Evolutionary conservation across 2,113 vertebrate species (phyloP), one percentile per base, ranked within the genome.

Genomic region (Rhombomys opimus): DNA sequence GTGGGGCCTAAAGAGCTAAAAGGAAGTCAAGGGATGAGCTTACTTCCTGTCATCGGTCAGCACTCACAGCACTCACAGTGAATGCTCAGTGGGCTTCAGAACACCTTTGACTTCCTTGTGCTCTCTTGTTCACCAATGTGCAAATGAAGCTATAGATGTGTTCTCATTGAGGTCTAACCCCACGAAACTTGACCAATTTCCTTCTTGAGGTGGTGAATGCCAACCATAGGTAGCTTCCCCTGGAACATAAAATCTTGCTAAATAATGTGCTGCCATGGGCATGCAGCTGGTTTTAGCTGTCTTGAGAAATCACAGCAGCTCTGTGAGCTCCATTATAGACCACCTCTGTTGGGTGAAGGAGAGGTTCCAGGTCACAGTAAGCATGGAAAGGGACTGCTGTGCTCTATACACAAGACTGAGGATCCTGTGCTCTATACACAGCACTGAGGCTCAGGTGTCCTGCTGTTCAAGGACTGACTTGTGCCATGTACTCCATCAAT

Each of bases 281-380:
- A 75, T 82, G 76, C 91, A 95, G 61, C 81, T 92, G 76, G 54
- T 63, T 41, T 73, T 70, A 14, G 22, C 35, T 85, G 41, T 35
- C 57, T 93, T 68, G 67, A 68, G 84, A 96, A 94, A 81, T 30
- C 75, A 86, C n/a, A 93, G 84, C 73, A 93, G 76, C 85, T 89
- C n/a, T 89, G 90, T 85, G 92, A 90, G 90, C 54, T 68, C 67
- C 46, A 65, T 89, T 57, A 90, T 59, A 94, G 94, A 81, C 59
- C 4, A 18, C 32, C n/a, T 59, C 6, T 0, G 68, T 93, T 46
- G n/a, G 59, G 67, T 91, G 84, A 88, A 93, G 20, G 18, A n/a
- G 67, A 95, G 20, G 38, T 59, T 77, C 82, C 5, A 72, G 52
- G 38, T 77, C 12, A 38, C 7, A 90, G 18, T n/a, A 52, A 80